phyloP scores from a whole-genome alignment of 2,113 vertebrate species.

The Percina caprodes region DNA sequence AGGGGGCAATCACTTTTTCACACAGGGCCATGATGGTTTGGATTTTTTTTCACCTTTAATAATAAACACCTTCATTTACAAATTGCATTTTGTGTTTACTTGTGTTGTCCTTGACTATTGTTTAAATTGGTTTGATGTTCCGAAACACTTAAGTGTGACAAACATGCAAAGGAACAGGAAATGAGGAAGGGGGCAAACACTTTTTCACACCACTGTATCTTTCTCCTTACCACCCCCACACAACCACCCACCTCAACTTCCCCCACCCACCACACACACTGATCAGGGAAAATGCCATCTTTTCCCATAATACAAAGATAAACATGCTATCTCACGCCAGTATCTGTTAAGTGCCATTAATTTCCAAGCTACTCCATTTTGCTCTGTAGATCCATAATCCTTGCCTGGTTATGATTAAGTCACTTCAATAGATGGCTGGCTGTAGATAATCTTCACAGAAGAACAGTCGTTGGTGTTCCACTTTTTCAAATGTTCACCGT shows the following conservation, averaged over 20 bases:
- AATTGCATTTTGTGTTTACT: too few relatives aligned
- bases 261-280: constrained; percentile 25
- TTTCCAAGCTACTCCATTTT: constrained; percentile 76
- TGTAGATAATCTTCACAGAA: constrained; percentile 68
- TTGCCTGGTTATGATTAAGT: constrained; percentile 77
- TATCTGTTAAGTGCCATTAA: constrained; percentile 81
- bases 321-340: constrained; percentile 73
- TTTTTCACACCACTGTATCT: too few relatives aligned
- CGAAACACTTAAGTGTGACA: too few relatives aligned
- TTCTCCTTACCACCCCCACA: not conserved
- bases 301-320: constrained; percentile 80
- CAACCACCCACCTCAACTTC: constrained; percentile 15
- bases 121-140: too few relatives aligned
- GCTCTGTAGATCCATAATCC: constrained; percentile 66
- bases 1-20: too few relatives aligned
- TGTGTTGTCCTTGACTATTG: too few relatives aligned
- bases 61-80: too few relatives aligned
- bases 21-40: too few relatives aligned
- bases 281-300: constrained; percentile 66
- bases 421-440: constrained; percentile 74
- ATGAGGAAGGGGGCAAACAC: too few relatives aligned
- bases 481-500: constrained; percentile 50
- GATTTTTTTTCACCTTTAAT: too few relatives aligned
- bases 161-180: too few relatives aligned
- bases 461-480: constrained; percentile 58